phyloP scores from a whole-genome alignment of 2,888 invertebrate species.

The Andrena flavipes region DNA sequence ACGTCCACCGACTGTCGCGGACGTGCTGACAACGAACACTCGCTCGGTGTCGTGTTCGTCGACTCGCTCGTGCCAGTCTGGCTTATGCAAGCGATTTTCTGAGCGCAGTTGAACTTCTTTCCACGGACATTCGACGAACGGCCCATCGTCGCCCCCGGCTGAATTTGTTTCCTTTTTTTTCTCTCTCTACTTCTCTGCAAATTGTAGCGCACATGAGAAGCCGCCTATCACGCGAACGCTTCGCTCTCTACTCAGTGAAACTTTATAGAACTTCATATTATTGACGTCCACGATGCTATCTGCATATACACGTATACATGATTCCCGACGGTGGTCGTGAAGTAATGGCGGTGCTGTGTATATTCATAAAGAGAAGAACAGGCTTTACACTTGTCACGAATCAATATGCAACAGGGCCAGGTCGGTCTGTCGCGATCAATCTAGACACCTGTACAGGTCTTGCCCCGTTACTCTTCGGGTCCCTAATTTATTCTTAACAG shows the following conservation, averaged over 20 bases:
- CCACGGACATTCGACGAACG: constrained; percentile 3
- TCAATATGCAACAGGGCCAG: constrained; percentile 46
- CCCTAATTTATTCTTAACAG: neutral
- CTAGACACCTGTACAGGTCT: constrained; percentile 23
- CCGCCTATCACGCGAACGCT: neutral
- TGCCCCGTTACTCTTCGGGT: constrained; percentile 4
- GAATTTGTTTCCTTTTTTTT: neutral
- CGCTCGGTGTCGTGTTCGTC: constrained; percentile 49
- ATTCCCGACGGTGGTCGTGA: constrained; percentile 7
- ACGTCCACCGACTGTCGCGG: constrained; percentile 17
- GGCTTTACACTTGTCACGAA: constrained; percentile 42
- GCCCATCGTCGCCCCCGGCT: too few species aligned
- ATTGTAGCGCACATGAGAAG: neutral
- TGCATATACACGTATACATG: neutral
- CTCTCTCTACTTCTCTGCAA: neutral
- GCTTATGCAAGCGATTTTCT: constrained; percentile 50
- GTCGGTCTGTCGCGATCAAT: constrained; percentile 18
- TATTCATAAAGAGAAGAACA: constrained; percentile 26
- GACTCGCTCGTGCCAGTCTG: constrained; percentile 13
- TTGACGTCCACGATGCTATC: constrained; percentile 15
- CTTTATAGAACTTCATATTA: constrained; percentile 15
- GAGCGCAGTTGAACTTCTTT: constrained; percentile 9
- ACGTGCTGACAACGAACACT: constrained; percentile 56
- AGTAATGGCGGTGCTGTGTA: constrained; percentile 8
- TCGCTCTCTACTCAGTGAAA: constrained; percentile 4